Base-by-base conservation (phyloP, 2,888 invertebrate species). In the Monoplex corrugatus region DNA sequence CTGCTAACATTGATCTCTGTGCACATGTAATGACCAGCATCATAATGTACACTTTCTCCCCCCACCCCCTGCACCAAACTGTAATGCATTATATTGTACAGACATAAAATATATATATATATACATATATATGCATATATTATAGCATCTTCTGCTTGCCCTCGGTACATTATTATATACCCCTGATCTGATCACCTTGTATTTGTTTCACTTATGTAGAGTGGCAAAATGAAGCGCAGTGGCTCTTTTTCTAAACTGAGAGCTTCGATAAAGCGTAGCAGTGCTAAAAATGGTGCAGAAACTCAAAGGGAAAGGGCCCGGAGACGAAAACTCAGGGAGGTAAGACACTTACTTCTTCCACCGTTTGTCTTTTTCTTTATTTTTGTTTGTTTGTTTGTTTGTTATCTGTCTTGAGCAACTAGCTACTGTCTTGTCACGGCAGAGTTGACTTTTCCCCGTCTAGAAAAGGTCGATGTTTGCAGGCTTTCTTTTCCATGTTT, bases 181-280 rank as follows among this genome's bases (percentile, higher is more conserved):
- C 19, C 28, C 6, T 68, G 68, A 68, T 68, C 32, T 72, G 35
- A 72, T 35, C 2, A 10, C n/a, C 19, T 68, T 89, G 82, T 86
- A 82, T 83, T 89, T 86, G 84, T 87, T 88, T 90, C 86, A 85
- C 86, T 75, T 35, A 68, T 90, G 78, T 87, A 95, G 94, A 94
- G 92, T 88, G 95, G 95, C 89, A 95, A 95, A 94, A 94, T 96
- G 94, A 95, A 94, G 91, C 97, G 97, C 95, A 97, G 97, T 96
- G 97, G 97, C 94, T 97, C 97, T 96, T 97, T 97, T 96, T 97
- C 97, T 95, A 97, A 97, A 97, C 97, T 97, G 94, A 97, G 97
- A 96, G 97, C 97, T 94, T 97, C 97, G 93, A 97, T 97, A 96
- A 96, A 97, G 95, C 97, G 97, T 93, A 97, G 97, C 94, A 97